Conservation (phyloP, 2,888 invertebrate genomes). For the Poecilobothrus nobilitatus region DNA sequence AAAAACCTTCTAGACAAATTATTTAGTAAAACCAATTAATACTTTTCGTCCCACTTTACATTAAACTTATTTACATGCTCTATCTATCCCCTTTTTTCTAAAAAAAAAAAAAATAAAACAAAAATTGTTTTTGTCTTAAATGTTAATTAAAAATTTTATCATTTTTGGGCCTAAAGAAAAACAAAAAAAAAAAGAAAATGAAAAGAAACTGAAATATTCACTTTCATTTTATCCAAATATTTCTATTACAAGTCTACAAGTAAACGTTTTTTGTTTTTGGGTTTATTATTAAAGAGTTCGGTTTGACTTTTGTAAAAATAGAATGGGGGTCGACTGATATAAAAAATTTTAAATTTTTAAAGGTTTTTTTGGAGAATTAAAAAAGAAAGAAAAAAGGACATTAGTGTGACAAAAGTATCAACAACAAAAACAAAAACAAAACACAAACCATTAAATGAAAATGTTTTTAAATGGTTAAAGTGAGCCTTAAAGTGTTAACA, state of each 20-base stretch:
- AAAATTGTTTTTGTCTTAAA: neutral
- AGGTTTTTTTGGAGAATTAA: neutral
- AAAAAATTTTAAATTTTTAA: no score
- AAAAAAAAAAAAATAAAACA: no score
- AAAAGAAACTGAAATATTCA: neutral
- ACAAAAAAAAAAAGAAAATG: no score
- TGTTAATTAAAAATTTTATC: neutral
- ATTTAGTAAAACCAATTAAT: constrained; percentile 1
- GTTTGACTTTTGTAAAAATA: no score
- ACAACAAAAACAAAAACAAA: neutral
- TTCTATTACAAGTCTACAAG: no score
- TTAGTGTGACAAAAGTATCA: neutral
- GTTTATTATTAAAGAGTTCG: no score
- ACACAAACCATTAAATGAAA: neutral
- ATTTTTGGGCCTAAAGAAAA: neutral
- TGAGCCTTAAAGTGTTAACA: constrained; percentile 6
- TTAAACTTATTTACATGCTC: no score
- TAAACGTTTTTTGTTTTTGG: no score
- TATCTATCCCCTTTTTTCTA: no score
- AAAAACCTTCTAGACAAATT: neutral
- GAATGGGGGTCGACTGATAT: no score
- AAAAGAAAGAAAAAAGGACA: neutral
- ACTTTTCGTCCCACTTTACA: neutral
- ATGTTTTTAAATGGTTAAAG: constrained; percentile 2
- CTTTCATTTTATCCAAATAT: neutral